Evolutionary conservation across 2,797 vertebrate genomes (phyloP), one percentile per base, ranked within the genome.

Genomic region (Acanthurus lineatus): DNA sequence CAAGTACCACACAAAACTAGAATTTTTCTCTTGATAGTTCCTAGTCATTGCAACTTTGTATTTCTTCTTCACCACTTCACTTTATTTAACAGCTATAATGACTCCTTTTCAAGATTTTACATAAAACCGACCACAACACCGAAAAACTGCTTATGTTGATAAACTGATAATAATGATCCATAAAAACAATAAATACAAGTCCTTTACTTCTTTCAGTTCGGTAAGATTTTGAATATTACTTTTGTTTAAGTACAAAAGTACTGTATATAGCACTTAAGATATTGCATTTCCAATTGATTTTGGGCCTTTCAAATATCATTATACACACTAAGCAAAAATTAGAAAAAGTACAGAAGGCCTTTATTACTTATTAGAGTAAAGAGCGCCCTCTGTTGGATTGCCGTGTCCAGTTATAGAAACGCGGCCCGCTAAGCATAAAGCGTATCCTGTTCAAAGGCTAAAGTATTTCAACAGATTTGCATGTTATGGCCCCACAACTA

Each of bases 311-410:
- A 65, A 51, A 52, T 66, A 16, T 52, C 22, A 16, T n/a, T 42
- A 16, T 5, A 49, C 17, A 72, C 22, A 15, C 8, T 17, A 25
- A 58, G 28, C 17, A 54, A 58, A n/a, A 48, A 28, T 20, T 35
- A 14, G 35, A 15, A 15, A 22, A 47, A 48, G 12, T 25, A 19
- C 0, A 28, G 7, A 59, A 6, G 11, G 5, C 19, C 0, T 14
- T 32, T 1, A 25, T 32, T 1, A 25, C 16, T 16, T 1, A 9
- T 7, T 51, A 11, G 3, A 10, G n/a, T 0, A 19, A 9, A 69
- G 52, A 61, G 69, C 85, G 51, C 86, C 84, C 71, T 68, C 85
- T 82, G 45, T 6, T 35, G 88, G n/a, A 0, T 14, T 17, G 66
- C 9, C n/a, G 3, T 40, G n/a, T 40, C 56, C 53, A 22, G 5